These are phyloP conservation scores for Manduca sexta DNA, from an alignment of 1,140 invertebrate genomes.

Conservation along the genomic window DNA sequence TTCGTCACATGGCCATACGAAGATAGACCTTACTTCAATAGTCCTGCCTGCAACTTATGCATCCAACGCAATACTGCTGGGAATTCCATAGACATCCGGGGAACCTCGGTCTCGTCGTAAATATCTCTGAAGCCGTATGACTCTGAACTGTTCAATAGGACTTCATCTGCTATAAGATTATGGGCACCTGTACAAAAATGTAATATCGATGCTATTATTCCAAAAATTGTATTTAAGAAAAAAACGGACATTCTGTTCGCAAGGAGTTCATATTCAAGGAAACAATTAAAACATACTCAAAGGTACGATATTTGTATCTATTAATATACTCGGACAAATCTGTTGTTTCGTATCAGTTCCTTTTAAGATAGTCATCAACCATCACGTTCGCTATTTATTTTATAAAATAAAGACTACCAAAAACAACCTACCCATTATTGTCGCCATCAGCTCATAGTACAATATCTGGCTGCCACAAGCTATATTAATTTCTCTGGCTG, in stretches of 20 bases:
- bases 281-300: no score
- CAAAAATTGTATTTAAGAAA: no score
- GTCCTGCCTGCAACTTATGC: conserved; percentile 35
- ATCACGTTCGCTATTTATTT: no score
- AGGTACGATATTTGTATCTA: no score
- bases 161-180: conserved; percentile 27
- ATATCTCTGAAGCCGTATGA: conserved; percentile 39
- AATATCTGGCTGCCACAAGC: conserved; percentile 5
- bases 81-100: conserved; percentile 35
- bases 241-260: no score
- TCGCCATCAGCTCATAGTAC: conserved; percentile 8
- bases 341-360: no score
- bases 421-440: conserved; percentile 13
- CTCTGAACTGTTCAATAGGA: conserved; percentile 20
- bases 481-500: conserved; percentile 68
- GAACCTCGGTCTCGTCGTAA: conserved; percentile 28
- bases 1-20: no score
- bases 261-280: no score
- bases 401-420: no score
- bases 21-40: conserved; percentile 29
- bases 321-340: no score
- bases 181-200: conserved; percentile 31
- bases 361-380: no score
- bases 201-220: no score
- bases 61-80: conserved; percentile 32